Evolutionary conservation across 2,888 invertebrate genomes (phyloP).

Genomic region (Pachliopta kotzebuea): DNA sequence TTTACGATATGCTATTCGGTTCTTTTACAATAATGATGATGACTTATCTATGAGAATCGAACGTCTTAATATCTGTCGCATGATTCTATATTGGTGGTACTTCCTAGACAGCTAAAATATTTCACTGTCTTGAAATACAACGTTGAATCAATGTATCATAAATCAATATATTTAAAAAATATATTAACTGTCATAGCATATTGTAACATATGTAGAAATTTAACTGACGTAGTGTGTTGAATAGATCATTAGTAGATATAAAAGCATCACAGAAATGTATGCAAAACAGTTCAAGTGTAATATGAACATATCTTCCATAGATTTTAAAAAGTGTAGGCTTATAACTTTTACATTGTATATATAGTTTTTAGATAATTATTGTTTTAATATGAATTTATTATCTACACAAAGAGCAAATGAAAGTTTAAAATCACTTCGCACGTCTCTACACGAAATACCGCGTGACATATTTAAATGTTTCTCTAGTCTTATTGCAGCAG

Average conservation of each 20-base stretch:
- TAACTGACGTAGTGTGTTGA: too few relatives aligned
- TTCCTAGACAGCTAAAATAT: slow-evolving; percentile 21
- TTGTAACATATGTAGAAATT: too few relatives aligned
- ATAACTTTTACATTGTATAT: not conserved
- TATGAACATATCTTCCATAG: too few relatives aligned
- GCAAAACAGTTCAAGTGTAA: too few relatives aligned
- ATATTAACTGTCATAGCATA: not conserved
- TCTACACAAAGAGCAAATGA: slow-evolving; percentile 2
- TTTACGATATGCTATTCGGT: slow-evolving; percentile 2
- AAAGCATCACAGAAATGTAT: too few relatives aligned
- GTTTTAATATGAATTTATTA: not conserved
- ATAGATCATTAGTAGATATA: too few relatives aligned
- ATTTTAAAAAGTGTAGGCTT: too few relatives aligned
- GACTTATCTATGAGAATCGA: slow-evolving; percentile 21
- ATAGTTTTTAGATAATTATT: not conserved
- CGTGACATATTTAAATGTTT: slow-evolving; percentile 11
- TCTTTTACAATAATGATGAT: slow-evolving; percentile 4
- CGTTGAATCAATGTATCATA: not conserved
- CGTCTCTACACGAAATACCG: slow-evolving; percentile 2
- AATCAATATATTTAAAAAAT: not conserved
- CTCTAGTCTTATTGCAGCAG: slow-evolving; percentile 5
- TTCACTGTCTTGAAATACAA: slow-evolving; percentile 22
- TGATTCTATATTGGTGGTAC: slow-evolving; percentile 21
- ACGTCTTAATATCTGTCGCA: slow-evolving; percentile 28
- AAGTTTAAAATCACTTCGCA: slow-evolving; percentile 3